These are phyloP conservation scores for Darevskia nairensis DNA, from an alignment of 2,797 vertebrate species.

Conservation along the genomic window DNA sequence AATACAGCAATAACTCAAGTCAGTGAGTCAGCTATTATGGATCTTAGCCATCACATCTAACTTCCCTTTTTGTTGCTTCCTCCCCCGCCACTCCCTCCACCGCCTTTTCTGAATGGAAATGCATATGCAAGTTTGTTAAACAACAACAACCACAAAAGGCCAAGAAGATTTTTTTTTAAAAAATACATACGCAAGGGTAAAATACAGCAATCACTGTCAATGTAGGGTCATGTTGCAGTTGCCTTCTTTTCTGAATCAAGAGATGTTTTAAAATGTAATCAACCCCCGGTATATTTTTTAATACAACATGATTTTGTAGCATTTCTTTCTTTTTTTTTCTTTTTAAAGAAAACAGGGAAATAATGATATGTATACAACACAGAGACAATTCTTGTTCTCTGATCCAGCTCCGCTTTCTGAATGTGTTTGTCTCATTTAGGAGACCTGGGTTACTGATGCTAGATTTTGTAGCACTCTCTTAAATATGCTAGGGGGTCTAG, in stretches of 20 bases:
- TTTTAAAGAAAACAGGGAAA: slow-evolving; percentile 53
- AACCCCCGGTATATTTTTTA: slow-evolving; percentile 68
- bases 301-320: slow-evolving; percentile 71
- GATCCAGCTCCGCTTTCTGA: slow-evolving; percentile 70
- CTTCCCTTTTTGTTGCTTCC: slow-evolving; percentile 44
- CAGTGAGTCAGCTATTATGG: slow-evolving; percentile 73
- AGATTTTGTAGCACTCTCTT: slow-evolving; percentile 68
- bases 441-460: slow-evolving; percentile 71
- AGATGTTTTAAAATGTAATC: slow-evolving; percentile 67
- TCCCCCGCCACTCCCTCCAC: no score
- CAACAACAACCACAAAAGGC: slow-evolving; percentile 51
- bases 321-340: slow-evolving; percentile 64
- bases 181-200: slow-evolving; percentile 55
- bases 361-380: slow-evolving; percentile 29
- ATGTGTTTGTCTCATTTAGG: slow-evolving; percentile 69
- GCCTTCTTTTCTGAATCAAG: slow-evolving; percentile 54
- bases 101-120: slow-evolving; percentile 63
- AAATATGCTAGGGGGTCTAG: slow-evolving; percentile 56
- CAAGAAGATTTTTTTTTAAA: slow-evolving; percentile 52
- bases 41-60: slow-evolving; percentile 71
- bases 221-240: slow-evolving; percentile 56
- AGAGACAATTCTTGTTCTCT: slow-evolving; percentile 62
- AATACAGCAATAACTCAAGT: slow-evolving; percentile 77
- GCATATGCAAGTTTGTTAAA: slow-evolving; percentile 73
- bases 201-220: slow-evolving; percentile 68